Evolutionary conservation across 2,113 vertebrate species (phyloP), one percentile per base, ranked within the genome.

Genomic region (Entelurus aequoreus): DNA sequence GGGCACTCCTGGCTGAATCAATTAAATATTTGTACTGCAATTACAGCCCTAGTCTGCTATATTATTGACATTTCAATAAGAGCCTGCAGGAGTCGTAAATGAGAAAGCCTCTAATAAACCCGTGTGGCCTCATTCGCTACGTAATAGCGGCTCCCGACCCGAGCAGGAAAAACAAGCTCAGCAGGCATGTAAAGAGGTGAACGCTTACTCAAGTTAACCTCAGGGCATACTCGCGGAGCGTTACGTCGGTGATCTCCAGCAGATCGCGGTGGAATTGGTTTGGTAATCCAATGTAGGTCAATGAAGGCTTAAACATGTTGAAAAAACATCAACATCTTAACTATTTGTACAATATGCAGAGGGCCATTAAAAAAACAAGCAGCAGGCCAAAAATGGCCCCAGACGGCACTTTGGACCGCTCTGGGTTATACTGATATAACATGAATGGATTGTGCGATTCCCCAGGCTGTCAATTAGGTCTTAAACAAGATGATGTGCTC

Each of bases 61-160:
- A 56, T 38, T 15, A 40, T 9, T 44, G 16, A 57, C 55, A 57
- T 44, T 57, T 21, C 55, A 57, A 44, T 57, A 57, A 44, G 15
- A 57, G 54, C n/a, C n/a, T 6, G 40, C 40, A 42, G 40, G 42
- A 46, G 42, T 46, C 42, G 16, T 46, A 16, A 57, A 57, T 57
- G 16, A 57, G 55, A 57, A 42, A 5, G 54, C 9, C 54, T 57
- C n/a, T 44, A 57, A 57, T 57, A 57, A 57, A 57, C 38, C 40
- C 14, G 19, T 21, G 40, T 57, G 19, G 55, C 38, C 55, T 57
- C 55, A 57, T 57, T 57, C 21, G 10, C 55, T 21, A 16, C 44
- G 42, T 57, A 44, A 44, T 57, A 46, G 55, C 13, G 44, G 55
- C 40, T 57, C 55, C 19, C 15, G 40, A 57, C 55, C 13, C 6